These are phyloP conservation scores for Panopea generosa DNA, from an alignment of 2,888 invertebrate genomes.

Conservation along the genomic window DNA sequence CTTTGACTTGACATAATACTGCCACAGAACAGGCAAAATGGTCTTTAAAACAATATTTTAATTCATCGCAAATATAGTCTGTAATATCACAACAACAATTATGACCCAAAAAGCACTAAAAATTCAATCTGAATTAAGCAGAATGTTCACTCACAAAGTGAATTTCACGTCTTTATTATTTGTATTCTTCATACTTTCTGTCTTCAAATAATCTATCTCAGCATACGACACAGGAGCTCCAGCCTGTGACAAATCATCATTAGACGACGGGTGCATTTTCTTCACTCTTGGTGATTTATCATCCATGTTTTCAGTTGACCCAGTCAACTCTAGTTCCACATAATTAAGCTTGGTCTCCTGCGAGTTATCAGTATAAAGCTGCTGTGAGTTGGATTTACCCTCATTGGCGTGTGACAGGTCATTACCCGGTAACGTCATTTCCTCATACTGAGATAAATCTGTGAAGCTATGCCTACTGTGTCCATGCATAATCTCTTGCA, in stretches of 20 bases:
- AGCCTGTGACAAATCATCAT: slow-evolving; percentile 61
- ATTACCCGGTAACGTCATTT: slow-evolving; percentile 69
- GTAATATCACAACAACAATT: too few relatives aligned
- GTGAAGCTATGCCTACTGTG: slow-evolving; percentile 74
- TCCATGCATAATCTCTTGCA: slow-evolving; percentile 40
- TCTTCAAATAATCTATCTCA: slow-evolving; percentile 84
- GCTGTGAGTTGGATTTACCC: slow-evolving; percentile 53
- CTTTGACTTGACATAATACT: too few relatives aligned
- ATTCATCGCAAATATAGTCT: too few relatives aligned
- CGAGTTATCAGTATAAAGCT: slow-evolving; percentile 35
- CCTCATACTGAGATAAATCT: slow-evolving; percentile 72
- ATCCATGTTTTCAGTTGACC: slow-evolving; percentile 75
- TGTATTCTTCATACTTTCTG: slow-evolving; percentile 78
- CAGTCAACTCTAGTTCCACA: slow-evolving; percentile 82
- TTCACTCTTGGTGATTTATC: slow-evolving; percentile 70
- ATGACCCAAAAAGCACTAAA: too few relatives aligned
- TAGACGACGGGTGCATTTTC: slow-evolving; percentile 69
- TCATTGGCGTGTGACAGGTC: slow-evolving; percentile 34
- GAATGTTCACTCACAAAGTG: slow-evolving; percentile 42
- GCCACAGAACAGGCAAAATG: too few relatives aligned
- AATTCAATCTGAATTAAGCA: too few relatives aligned
- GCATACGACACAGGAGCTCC: slow-evolving; percentile 79
- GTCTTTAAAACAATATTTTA: too few relatives aligned
- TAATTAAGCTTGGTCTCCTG: slow-evolving; percentile 83
- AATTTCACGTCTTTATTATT: slow-evolving; percentile 62